Conservation (phyloP, 2,797 vertebrate species). For the Pampus argenteus region DNA sequence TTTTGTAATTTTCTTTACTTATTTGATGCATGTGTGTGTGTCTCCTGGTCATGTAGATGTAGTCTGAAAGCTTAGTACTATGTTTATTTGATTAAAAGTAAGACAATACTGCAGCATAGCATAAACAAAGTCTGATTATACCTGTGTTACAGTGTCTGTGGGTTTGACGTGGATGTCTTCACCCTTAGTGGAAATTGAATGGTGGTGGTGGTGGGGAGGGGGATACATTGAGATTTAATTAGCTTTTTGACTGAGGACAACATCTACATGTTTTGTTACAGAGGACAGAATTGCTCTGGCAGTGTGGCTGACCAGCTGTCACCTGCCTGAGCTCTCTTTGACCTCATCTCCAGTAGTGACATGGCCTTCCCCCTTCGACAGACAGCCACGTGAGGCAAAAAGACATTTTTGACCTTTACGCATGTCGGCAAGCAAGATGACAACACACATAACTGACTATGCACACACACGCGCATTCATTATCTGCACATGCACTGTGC, state of each 20-base stretch:
- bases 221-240: conserved; percentile 73
- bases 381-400: conserved; percentile 66
- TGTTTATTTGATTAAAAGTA: conserved; percentile 68
- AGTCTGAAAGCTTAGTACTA: conserved; percentile 21
- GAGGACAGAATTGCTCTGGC: conserved; percentile 46
- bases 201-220: conserved; percentile 19
- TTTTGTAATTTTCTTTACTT: conserved; percentile 21
- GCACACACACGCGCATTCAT: conserved; percentile 21
- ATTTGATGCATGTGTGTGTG: conserved; percentile 31
- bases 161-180: conserved; percentile 52
- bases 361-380: conserved; percentile 54
- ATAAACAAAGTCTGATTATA: conserved; percentile 50
- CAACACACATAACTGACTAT: conserved; percentile 59
- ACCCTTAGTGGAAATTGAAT: conserved; percentile 45
- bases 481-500: conserved; percentile 22
- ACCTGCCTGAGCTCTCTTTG: conserved; percentile 69
- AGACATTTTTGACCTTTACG: conserved; percentile 72
- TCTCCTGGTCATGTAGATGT: conserved; percentile 33
- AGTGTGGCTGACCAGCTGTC: conserved; percentile 69
- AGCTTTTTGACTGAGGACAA: conserved; percentile 62
- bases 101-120: conserved; percentile 20
- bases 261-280: conserved; percentile 51
- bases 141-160: conserved; percentile 50
- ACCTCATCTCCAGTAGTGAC: conserved; percentile 70
- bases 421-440: conserved; percentile 66